A percentile compares a stretch with the other conserved stretches of the same genome.
phyloP scores from a whole-genome alignment of 2,888 invertebrate species.

The Acrobasis consociella region DNA sequence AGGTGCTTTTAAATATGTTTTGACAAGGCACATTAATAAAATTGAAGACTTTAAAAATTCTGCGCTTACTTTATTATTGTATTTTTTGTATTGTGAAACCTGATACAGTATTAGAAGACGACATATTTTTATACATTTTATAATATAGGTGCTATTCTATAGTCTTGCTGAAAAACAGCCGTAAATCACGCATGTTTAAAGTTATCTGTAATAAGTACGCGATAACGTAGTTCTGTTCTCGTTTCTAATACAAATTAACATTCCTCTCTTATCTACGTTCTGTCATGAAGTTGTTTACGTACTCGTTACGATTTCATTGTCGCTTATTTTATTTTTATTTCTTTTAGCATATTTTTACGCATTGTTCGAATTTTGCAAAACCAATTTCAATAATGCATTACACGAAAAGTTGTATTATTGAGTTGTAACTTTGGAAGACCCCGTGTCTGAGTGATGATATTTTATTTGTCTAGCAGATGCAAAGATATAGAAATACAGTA shows the following conservation, averaged over 20 bases:
- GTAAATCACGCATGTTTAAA: slow-evolving; percentile 65
- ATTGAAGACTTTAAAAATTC: no score
- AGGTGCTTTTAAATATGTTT: no score
- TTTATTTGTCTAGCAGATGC: no score
- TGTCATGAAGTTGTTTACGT: slow-evolving; percentile 63
- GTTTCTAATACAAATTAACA: slow-evolving; percentile 77
- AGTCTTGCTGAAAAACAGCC: slow-evolving; percentile 45
- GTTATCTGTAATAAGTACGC: slow-evolving; percentile 66
- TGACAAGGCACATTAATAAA: no score
- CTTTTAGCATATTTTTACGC: slow-evolving; percentile 22
- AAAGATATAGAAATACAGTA: no score
- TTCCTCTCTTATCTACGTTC: slow-evolving; percentile 70
- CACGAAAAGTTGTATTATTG: no score
- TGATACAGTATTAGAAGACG: no score
- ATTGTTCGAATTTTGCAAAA: background rate
- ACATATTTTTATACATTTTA: background rate
- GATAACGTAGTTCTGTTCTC: slow-evolving; percentile 69
- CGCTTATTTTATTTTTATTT: slow-evolving; percentile 39
- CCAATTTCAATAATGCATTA: no score
- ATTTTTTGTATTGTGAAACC: no score
- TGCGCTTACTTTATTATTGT: no score
- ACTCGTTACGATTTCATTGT: slow-evolving; percentile 54
- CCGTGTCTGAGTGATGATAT: no score
- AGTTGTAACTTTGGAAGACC: no score
- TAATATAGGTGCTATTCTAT: background rate